phyloP scores from a whole-genome alignment of 2,797 vertebrate species.

The Siniperca scherzeri region DNA sequence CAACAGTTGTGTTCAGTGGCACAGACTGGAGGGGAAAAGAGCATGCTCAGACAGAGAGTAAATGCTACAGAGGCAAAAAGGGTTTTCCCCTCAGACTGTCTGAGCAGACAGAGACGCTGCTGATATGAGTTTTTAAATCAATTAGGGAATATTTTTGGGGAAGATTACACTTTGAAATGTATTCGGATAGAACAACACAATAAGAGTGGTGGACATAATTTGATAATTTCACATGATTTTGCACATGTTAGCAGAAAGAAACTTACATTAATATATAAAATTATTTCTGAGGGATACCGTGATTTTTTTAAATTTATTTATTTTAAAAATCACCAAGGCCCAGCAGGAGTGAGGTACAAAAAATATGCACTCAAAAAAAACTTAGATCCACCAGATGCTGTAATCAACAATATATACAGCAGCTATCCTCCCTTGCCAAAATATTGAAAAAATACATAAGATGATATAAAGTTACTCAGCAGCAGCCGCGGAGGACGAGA shows the following conservation, averaged over 20 bases:
- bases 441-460: neutral
- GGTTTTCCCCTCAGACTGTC: conserved; percentile 8
- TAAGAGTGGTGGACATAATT: neutral
- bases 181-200: neutral
- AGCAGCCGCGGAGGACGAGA: neutral
- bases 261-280: neutral
- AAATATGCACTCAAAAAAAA: neutral
- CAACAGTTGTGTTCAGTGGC: conserved; percentile 9
- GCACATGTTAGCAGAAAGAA: neutral
- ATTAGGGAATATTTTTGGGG: neutral
- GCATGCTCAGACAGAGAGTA: conserved; percentile 27
- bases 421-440: neutral
- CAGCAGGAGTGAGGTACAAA: neutral
- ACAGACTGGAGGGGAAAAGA: neutral
- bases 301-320: neutral
- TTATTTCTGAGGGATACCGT: neutral
- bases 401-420: neutral
- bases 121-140: conserved; percentile 9
- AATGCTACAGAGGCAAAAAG: neutral
- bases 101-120: neutral
- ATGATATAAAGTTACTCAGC: neutral
- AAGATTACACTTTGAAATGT: neutral
- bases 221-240: neutral
- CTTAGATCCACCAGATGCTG: neutral
- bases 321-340: neutral